Evolutionary conservation across 2,113 vertebrate species (phyloP), one percentile per base, ranked within the genome.

Genomic region (Cyanocitta stelleri): DNA sequence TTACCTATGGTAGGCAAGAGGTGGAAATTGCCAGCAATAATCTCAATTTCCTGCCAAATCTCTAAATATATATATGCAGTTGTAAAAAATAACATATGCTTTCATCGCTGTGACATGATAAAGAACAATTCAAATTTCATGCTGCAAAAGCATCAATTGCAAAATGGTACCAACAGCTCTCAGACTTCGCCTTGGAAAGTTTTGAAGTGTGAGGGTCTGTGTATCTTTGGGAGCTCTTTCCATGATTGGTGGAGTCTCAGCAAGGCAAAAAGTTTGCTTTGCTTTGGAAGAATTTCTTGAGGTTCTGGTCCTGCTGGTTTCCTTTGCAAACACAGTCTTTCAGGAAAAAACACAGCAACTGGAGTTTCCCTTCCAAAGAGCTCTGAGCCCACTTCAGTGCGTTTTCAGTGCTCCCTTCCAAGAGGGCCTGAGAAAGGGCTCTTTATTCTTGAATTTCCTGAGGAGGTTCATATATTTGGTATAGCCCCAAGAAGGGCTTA

Each of bases 371-470:
- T 79, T 79, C 48, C 66, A 56, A 79, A 85, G 23, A 62, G n/a
- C 92, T 93, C 84, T 91, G 78, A 84, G 55, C 11, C 32, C 35
- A 44, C 80, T 79, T 67, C 52, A 76, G 63, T 21, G 41, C 13
- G 2, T 82, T 91, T 54, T 15, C n/a, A 78, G 12, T 33, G 52
- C 11, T 87, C 56, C 32, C 43, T 85, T 83, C 72, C 77, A 90
- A 55, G 48, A 71, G 2, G 16, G 55, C 23, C 82, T 90, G 23
- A 77, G 87, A 97, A 94, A 93, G n/a, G 61, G 41, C 35, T 96
- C 43, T 87, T 85, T 96, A 89, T 92, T 94, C 81, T 80, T 80
- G 9, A 85, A 87, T 66, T 95, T 94, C 58, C 87, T 76, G 81
- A 85, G 71, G 27, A 87, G 48, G 23, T 84, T 89, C 67, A 43